Conservation (phyloP, 2,797 vertebrate genomes). For the Sebastes minor region DNA sequence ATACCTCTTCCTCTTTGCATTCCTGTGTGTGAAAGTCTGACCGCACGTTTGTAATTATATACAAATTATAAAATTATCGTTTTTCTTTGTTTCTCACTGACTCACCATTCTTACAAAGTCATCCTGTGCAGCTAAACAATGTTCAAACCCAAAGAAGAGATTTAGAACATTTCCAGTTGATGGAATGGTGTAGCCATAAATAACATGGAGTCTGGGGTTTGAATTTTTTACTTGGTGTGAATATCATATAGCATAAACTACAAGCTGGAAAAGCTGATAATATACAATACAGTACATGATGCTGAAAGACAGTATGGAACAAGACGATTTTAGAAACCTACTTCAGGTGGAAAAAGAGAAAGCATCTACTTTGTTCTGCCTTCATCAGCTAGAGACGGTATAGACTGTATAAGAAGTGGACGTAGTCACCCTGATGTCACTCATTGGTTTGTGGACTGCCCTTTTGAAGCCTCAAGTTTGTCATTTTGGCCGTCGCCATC, state of each 20-base stretch:
- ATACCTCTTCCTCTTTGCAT: neutral
- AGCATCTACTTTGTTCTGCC: neutral
- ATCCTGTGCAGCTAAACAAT: neutral
- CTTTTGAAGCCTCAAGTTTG: accelerated
- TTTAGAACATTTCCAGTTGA: neutral
- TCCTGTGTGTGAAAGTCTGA: neutral
- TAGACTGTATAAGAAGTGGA: no score
- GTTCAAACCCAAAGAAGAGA: neutral
- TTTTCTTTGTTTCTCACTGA: neutral
- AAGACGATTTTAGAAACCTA: neutral
- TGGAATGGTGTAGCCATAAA: neutral
- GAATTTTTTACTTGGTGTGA: neutral
- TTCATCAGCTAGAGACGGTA: neutral
- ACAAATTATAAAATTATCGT: neutral
- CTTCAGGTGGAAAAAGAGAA: neutral
- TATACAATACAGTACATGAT: neutral
- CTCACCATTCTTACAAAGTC: neutral
- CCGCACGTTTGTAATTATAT: neutral
- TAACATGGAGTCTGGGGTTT: neutral
- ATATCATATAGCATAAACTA: neutral
- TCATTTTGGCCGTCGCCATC: accelerated
- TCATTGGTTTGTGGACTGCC: neutral
- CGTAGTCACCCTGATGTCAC: neutral
- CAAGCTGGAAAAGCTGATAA: neutral
- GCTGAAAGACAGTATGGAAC: neutral